Percentiles rank a stretch among this genome's conserved stretches.
phyloP scores from a whole-genome alignment of 53 echinoderm and acorn worm genomes.

The Zoroaster sp. region DNA sequence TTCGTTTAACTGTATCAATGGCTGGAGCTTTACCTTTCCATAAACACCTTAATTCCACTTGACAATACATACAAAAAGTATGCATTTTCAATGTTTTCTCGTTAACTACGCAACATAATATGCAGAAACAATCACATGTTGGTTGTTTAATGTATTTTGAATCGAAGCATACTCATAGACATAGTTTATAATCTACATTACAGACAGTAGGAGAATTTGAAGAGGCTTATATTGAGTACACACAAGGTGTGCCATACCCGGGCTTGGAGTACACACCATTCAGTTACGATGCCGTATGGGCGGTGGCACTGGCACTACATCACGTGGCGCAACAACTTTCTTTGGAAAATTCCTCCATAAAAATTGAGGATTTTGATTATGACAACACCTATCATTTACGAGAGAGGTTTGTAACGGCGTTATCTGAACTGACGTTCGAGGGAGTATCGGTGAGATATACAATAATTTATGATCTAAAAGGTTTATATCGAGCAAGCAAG shows the following conservation, averaged over 20 bases:
- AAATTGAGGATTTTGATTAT: conserved; percentile 61
- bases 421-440: conserved; percentile 28
- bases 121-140: too few species aligned
- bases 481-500: too few species aligned
- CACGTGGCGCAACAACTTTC: neutral
- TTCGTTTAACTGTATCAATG: too few species aligned
- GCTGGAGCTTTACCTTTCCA: too few species aligned
- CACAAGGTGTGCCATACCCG: neutral
- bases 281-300: conserved; percentile 66
- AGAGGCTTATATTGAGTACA: conserved; percentile 6
- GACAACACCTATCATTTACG: conserved; percentile 36
- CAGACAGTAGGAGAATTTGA: conserved; percentile 52
- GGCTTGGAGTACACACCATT: conserved; percentile 57
- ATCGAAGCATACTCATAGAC: too few species aligned
- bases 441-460: conserved; percentile 61
- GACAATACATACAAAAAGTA: too few species aligned
- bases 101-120: too few species aligned
- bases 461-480: too few species aligned
- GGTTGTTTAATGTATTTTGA: too few species aligned
- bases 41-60: too few species aligned
- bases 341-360: neutral
- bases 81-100: too few species aligned
- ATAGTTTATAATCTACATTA: too few species aligned
- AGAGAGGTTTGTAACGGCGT: conserved; percentile 19
- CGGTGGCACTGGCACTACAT: conserved; percentile 61